Conservation (phyloP, 2,888 invertebrate species). For the Yponomeuta plumbellus region DNA sequence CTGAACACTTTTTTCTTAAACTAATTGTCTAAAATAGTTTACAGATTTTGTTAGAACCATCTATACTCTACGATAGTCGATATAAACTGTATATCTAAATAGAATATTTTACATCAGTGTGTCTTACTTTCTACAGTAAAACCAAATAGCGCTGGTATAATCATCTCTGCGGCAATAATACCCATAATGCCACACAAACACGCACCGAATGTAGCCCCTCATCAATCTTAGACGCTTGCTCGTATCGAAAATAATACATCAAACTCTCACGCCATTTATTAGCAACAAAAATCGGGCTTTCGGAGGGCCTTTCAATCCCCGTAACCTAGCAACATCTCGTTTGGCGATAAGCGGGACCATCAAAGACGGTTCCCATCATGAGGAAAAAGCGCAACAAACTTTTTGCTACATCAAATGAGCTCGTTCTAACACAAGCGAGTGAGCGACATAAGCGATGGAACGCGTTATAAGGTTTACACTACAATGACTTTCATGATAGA, state of each 20-base stretch:
- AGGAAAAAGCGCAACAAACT: conserved; percentile 14
- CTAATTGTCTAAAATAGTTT: no score
- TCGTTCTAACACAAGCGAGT: no score
- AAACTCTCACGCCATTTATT: conserved; percentile 2
- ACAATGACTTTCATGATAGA: no score
- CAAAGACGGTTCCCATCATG: conserved; percentile 29
- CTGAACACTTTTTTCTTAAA: no score
- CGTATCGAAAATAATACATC: conserved; percentile 1
- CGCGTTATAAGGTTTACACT: no score
- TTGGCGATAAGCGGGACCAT: conserved; percentile 52
- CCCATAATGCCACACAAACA: conserved; percentile 1
- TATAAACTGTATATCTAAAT: no score
- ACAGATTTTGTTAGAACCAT: no score
- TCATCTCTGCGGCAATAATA: background rate
- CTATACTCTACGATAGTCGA: no score
- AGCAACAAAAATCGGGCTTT: conserved; percentile 18
- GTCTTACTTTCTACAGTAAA: background rate
- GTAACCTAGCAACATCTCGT: conserved; percentile 35
- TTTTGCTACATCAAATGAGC: background rate
- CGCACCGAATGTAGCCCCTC: background rate
- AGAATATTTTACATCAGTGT: background rate
- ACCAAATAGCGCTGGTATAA: background rate
- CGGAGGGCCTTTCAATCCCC: background rate
- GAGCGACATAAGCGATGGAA: no score
- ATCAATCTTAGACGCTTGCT: background rate